Evolutionary conservation across 2,888 invertebrate species (phyloP).

Genomic region (Ochropleura leucogaster): DNA sequence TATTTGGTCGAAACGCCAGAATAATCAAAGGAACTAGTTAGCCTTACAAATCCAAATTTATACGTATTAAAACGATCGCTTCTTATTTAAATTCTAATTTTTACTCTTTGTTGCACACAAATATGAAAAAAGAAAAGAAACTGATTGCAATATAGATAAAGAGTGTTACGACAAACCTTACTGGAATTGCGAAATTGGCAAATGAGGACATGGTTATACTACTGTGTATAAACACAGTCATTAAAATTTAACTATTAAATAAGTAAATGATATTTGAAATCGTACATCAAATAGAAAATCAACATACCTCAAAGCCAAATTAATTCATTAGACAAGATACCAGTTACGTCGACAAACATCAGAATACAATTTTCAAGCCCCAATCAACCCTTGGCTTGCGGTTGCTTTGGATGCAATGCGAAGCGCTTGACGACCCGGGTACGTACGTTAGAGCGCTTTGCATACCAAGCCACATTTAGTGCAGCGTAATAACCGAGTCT

Average conservation of each 20-base stretch:
- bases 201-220: too few relatives aligned
- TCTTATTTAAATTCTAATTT: too few relatives aligned
- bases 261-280: background rate
- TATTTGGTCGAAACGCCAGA: background rate
- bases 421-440: conserved; percentile 28
- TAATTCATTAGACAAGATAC: conserved; percentile 37
- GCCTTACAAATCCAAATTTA: too few relatives aligned
- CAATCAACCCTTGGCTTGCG: conserved; percentile 44
- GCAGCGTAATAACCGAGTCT: conserved; percentile 47
- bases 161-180: too few relatives aligned
- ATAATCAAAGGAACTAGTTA: background rate
- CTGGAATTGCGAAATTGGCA: too few relatives aligned
- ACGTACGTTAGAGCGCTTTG: conserved; percentile 48
- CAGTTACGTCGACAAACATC: conserved; percentile 29
- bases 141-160: too few relatives aligned
- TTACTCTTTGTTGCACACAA: too few relatives aligned
- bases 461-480: conserved; percentile 57
- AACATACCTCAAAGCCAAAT: background rate
- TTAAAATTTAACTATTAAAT: too few relatives aligned
- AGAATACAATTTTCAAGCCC: conserved; percentile 43
- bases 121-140: too few relatives aligned
- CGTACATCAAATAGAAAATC: background rate
- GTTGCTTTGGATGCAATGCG: conserved; percentile 29
- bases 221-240: too few relatives aligned
- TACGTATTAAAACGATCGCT: background rate